Percentiles rank a stretch among this genome's conserved stretches.
These are phyloP conservation scores for Cerceris ruficornis DNA, from an alignment of 2,888 invertebrate genomes.

Conservation along the genomic window DNA sequence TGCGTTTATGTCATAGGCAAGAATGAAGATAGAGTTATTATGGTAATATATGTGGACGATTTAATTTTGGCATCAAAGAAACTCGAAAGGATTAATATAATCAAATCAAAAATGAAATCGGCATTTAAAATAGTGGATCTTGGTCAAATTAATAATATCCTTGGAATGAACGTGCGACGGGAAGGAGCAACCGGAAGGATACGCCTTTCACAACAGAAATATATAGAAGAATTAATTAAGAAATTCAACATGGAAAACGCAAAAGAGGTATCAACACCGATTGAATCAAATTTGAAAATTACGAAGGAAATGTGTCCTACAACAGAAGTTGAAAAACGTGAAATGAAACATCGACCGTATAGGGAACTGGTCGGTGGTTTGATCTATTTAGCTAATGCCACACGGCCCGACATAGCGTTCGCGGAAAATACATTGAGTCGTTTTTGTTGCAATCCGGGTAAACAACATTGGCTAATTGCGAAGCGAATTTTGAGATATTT, in stretches of 20 bases:
- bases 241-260: conserved; percentile 51
- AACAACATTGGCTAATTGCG: conserved; percentile 40
- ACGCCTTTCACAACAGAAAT: conserved; percentile 46
- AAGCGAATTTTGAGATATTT: conserved; percentile 54
- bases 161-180: conserved; percentile 42
- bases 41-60: conserved; percentile 49
- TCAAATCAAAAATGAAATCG: conserved; percentile 45
- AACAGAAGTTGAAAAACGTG: conserved; percentile 26
- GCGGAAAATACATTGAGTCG: conserved; percentile 41
- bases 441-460: conserved; percentile 39
- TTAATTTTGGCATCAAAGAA: conserved; percentile 47
- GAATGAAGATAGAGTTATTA: conserved; percentile 32
- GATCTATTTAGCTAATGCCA: conserved; percentile 56
- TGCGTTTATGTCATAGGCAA: conserved; percentile 37
- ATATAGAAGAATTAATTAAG: conserved; percentile 40
- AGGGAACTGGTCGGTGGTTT: conserved; percentile 55
- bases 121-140: conserved; percentile 53
- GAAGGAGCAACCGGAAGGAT: conserved; percentile 47
- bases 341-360: conserved; percentile 50
- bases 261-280: conserved; percentile 46
- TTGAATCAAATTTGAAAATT: conserved; percentile 41
- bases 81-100: conserved; percentile 6
- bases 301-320: conserved; percentile 3
- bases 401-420: conserved; percentile 24
- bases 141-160: conserved; percentile 2